Percentiles rank a stretch among this genome's conserved stretches.
Evolutionary conservation across 2,888 invertebrate species (phyloP).

Genomic region (Carterocephalus palaemon): DNA sequence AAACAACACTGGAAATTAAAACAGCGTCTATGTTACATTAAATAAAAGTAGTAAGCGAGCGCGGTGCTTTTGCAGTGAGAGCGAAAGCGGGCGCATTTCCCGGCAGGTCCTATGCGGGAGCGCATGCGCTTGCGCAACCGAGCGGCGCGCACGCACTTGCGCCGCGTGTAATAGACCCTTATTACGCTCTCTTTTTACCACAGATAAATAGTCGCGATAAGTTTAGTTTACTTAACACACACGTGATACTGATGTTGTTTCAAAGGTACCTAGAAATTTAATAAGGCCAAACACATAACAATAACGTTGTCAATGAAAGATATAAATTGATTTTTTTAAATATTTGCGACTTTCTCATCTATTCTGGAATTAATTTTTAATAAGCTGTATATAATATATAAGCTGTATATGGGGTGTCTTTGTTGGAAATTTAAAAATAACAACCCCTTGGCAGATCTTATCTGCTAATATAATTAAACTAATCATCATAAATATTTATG

Average conservation of each 20-base stretch:
- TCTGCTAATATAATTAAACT: no score
- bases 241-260: no score
- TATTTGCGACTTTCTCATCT: no score
- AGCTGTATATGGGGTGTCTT: no score
- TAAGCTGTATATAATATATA: no score
- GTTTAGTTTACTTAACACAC: constrained; percentile 25
- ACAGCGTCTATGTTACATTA: no score
- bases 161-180: constrained; percentile 49
- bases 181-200: constrained; percentile 44
- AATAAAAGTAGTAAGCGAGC: constrained; percentile 30
- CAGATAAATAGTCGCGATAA: constrained; percentile 51
- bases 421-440: no score
- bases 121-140: constrained; percentile 59
- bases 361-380: no score
- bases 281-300: neutral
- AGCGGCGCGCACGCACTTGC: constrained; percentile 28
- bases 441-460: no score
- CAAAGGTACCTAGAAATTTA: neutral
- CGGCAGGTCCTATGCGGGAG: constrained; percentile 6
- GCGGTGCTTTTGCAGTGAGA: constrained; percentile 36
- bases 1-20: no score
- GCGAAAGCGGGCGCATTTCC: constrained; percentile 34
- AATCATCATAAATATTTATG: no score
- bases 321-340: no score
- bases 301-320: neutral